Conservation (phyloP, 2,113 vertebrate genomes). For the Danio rerio region GRCz12tu NC_133185.1:36440501-36441000, state of each 20-base stretch:
- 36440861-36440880: too few species aligned
- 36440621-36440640: constrained; percentile 41
- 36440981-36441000: too few species aligned
- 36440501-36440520: constrained; percentile 34
- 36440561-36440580: constrained; percentile 18
- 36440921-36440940: too few species aligned
- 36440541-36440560: constrained; percentile 51
- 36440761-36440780: not conserved
- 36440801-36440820: too few species aligned
- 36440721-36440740: not conserved
- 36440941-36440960: too few species aligned
- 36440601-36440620: constrained; percentile 38
- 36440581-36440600: constrained; percentile 54
- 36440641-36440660: constrained; percentile 29
- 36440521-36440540: constrained; percentile 44
- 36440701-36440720: not conserved
- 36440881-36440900: too few species aligned
- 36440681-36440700: constrained; percentile 10
- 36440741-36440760: not conserved
- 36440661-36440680: constrained; percentile 4
- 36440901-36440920: too few species aligned
- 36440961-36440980: too few species aligned
- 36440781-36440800: too few species aligned
- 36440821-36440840: too few species aligned
- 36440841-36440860: too few species aligned